phyloP scores from a whole-genome alignment of 2,113 vertebrate species.

The Pterocles burchelli region DNA sequence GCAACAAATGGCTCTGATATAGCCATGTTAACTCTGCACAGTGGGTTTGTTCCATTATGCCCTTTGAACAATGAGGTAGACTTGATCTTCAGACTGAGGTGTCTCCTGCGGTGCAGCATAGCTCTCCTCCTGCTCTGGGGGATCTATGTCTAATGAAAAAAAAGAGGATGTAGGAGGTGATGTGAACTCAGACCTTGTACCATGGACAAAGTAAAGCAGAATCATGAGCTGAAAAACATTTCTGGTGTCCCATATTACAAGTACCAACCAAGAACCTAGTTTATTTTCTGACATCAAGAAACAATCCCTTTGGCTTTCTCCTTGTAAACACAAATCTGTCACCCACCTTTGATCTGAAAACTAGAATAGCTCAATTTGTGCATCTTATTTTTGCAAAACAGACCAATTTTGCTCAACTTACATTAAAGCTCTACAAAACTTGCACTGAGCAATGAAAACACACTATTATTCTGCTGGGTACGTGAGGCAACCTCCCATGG shows the following conservation, averaged over 20 bases:
- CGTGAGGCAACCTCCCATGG: neutral
- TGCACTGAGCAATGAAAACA: neutral
- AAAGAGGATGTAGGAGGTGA: neutral
- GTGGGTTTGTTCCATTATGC: neutral
- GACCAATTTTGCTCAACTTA: neutral
- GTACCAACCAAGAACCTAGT: neutral
- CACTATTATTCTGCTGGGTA: neutral
- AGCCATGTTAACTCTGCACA: neutral
- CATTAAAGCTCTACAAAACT: neutral
- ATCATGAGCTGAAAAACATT: neutral
- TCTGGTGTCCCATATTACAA: neutral
- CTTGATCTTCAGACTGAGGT: neutral
- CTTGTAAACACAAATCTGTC: neutral
- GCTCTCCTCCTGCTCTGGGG: neutral
- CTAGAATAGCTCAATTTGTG: neutral
- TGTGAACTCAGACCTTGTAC: neutral
- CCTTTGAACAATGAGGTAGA: neutral
- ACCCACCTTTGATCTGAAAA: neutral
- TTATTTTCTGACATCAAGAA: neutral
- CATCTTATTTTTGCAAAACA: neutral
- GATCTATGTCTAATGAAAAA: neutral
- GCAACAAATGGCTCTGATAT: rapidly evolving
- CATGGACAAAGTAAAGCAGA: neutral
- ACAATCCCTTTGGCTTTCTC: neutral
- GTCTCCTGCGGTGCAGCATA: neutral